These are phyloP conservation scores for Eptatretus atami DNA, from an alignment of 2,797 vertebrate genomes.

Conservation along the genomic window DNA sequence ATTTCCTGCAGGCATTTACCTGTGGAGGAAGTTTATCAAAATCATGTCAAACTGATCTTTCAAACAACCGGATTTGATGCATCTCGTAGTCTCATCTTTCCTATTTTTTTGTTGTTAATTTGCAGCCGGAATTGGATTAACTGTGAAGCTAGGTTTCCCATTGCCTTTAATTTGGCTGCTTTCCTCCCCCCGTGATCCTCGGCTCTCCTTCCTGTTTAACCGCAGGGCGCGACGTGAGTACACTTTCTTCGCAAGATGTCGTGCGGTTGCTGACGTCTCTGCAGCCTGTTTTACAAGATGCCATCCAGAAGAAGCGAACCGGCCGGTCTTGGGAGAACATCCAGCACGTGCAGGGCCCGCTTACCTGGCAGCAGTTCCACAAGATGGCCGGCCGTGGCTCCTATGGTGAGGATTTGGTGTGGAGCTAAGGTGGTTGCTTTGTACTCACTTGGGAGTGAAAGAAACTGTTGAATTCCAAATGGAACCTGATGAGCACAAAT, in stretches of 20 bases:
- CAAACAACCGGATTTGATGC: neutral
- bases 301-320: slow-evolving; percentile 83
- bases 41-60: too few relatives aligned
- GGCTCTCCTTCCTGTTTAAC: slow-evolving; percentile 4
- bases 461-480: too few relatives aligned
- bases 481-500: too few relatives aligned
- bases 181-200: neutral
- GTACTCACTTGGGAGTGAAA: slow-evolving; percentile 2
- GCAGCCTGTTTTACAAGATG: slow-evolving; percentile 81
- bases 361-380: slow-evolving; percentile 97
- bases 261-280: slow-evolving; percentile 78
- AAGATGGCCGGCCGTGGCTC: slow-evolving; percentile 96
- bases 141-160: neutral
- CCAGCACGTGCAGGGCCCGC: slow-evolving; percentile 83
- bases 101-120: slow-evolving; percentile 8
- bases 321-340: slow-evolving; percentile 95
- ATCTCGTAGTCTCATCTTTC: slow-evolving; percentile 8
- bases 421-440: neutral
- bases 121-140: too few relatives aligned
- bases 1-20: too few relatives aligned
- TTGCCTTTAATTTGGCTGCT: neutral
- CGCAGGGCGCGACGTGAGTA: slow-evolving; percentile 64
- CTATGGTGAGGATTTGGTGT: slow-evolving; percentile 28
- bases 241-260: slow-evolving; percentile 78
- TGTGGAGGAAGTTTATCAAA: too few relatives aligned